These are phyloP conservation scores for Actias luna DNA, from an alignment of 2,888 invertebrate genomes.

Conservation along the genomic window DNA sequence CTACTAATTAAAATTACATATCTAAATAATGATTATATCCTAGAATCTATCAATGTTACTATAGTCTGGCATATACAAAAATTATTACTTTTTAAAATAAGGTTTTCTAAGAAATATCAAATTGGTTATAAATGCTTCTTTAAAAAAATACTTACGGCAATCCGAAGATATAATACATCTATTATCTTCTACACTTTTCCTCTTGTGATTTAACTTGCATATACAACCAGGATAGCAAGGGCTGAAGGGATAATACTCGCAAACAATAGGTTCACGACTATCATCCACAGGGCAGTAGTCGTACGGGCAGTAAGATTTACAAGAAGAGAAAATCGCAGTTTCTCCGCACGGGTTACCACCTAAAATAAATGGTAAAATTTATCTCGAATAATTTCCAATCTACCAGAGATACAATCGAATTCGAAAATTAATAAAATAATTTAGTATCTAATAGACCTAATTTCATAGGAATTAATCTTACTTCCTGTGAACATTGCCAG, in stretches of 20 bases:
- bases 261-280: slow-evolving; percentile 26
- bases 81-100: too few species aligned
- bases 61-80: too few species aligned
- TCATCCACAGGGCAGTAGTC: slow-evolving; percentile 8
- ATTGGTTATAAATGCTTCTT: background rate
- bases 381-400: background rate
- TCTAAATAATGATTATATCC: too few species aligned
- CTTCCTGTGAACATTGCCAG: too few species aligned
- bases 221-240: slow-evolving; percentile 42
- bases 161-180: slow-evolving; percentile 37
- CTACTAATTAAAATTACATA: too few species aligned
- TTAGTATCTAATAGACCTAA: background rate
- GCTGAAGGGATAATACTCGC: slow-evolving; percentile 31
- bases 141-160: slow-evolving; percentile 39
- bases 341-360: slow-evolving; percentile 6
- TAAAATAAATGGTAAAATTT: background rate
- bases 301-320: slow-evolving; percentile 3
- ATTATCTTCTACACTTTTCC: slow-evolving; percentile 29
- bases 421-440: background rate
- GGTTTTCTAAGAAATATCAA: too few species aligned
- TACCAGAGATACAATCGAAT: background rate
- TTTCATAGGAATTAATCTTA: too few species aligned
- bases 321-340: background rate
- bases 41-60: too few species aligned
- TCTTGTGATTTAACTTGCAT: slow-evolving; percentile 39